phyloP scores from a whole-genome alignment of 2,113 vertebrate genomes.

The Rissa tridactyla region DNA sequence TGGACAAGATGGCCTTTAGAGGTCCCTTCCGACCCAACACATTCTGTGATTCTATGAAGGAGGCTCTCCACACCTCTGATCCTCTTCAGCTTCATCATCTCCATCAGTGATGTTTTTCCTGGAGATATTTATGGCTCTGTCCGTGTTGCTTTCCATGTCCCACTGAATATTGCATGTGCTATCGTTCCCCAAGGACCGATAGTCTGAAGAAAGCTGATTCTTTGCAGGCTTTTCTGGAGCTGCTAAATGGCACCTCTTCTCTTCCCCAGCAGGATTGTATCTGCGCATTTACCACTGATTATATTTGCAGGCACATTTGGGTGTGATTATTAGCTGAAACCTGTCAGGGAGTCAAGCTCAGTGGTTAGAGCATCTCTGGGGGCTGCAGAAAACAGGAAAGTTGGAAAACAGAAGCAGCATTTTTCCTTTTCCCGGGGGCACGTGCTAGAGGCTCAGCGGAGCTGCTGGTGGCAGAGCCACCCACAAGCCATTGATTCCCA shows the following conservation, averaged over 20 bases:
- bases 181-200: not conserved
- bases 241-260: conserved; percentile 24
- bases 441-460: accelerated
- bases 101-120: not conserved
- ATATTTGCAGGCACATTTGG: not conserved
- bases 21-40: too few species aligned
- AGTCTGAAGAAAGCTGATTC: not conserved
- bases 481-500: not conserved
- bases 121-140: conserved; percentile 4
- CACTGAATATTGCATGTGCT: conserved; percentile 58
- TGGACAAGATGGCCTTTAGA: too few species aligned
- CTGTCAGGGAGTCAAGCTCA: not conserved
- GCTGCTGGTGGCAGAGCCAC: not conserved
- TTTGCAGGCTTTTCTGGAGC: not conserved
- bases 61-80: not conserved
- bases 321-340: not conserved
- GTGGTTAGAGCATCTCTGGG: not conserved
- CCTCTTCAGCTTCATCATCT: not conserved
- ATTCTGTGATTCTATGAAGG: too few species aligned
- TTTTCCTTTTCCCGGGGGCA: not conserved
- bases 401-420: not conserved
- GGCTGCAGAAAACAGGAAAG: not conserved
- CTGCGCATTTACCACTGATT: not conserved
- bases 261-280: not conserved
- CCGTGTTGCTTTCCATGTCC: conserved; percentile 4